A percentile compares a stretch with the other conserved stretches of the same genome.
These are phyloP conservation scores for Oreochromis mossambicus DNA, from an alignment of 2,797 vertebrate genomes.

Conservation along the genomic window DNA sequence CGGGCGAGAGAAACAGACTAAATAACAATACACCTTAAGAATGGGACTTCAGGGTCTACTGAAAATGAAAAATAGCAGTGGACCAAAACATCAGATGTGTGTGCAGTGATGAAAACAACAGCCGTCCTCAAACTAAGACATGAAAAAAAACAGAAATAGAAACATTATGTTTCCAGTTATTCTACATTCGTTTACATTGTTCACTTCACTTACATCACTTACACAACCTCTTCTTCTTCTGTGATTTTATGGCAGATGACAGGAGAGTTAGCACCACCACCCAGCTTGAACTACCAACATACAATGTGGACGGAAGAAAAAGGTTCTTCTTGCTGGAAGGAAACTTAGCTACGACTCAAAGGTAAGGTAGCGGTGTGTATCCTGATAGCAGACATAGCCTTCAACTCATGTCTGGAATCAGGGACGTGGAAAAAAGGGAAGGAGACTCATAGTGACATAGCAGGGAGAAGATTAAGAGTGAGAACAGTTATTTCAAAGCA, in stretches of 20 bases:
- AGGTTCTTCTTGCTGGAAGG: background rate
- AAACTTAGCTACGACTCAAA: background rate
- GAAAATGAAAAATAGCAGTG: background rate
- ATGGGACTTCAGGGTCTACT: background rate
- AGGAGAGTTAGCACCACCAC: background rate
- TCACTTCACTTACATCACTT: background rate
- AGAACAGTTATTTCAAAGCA: background rate
- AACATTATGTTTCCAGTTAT: background rate
- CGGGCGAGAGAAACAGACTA: background rate
- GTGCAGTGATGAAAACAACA: background rate
- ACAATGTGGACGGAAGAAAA: background rate
- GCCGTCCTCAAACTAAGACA: background rate
- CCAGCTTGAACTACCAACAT: fast-evolving
- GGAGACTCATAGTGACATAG: background rate
- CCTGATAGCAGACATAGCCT: background rate
- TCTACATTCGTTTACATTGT: background rate
- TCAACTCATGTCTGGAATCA: background rate
- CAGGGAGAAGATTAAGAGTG: background rate
- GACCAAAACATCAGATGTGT: background rate
- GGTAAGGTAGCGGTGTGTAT: fast-evolving
- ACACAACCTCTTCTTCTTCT: background rate
- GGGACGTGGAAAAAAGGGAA: background rate
- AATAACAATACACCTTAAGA: background rate
- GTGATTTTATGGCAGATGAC: background rate
- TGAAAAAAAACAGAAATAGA: background rate